These are phyloP conservation scores for Mormyrus hasselquistii DNA, from an alignment of 2,797 vertebrate genomes.

Conservation along the genomic window DNA sequence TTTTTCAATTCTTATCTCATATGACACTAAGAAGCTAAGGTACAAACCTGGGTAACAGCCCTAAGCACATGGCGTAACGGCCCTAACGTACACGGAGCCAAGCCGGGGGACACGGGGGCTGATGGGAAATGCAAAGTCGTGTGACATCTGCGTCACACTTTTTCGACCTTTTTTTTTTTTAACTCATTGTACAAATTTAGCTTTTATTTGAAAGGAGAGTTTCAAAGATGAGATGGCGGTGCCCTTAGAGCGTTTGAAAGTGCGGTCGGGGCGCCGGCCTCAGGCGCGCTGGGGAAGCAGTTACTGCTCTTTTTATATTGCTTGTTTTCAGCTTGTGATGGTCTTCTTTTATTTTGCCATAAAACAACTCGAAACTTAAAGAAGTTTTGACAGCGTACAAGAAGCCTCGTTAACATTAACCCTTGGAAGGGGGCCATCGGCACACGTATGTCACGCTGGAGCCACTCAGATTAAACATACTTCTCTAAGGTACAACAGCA, in stretches of 20 bases:
- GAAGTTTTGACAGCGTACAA: slow-evolving; percentile 29
- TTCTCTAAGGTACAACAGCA: not conserved
- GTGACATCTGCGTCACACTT: not conserved
- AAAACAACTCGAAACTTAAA: slow-evolving; percentile 23
- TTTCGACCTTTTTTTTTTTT: not conserved
- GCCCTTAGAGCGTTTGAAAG: slow-evolving; percentile 34
- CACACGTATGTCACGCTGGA: not conserved
- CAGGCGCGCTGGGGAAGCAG: slow-evolving; percentile 38
- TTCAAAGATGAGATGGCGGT: slow-evolving; percentile 35
- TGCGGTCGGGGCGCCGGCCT: slow-evolving; percentile 44
- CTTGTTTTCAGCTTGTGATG: slow-evolving; percentile 51
- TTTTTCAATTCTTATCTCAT: not conserved
- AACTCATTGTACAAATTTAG: not conserved
- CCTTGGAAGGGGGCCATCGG: slow-evolving; percentile 27
- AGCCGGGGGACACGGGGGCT: not conserved
- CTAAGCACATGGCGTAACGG: not conserved
- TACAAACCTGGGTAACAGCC: not conserved
- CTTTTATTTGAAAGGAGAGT: not conserved
- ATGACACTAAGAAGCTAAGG: not conserved
- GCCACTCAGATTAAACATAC: not conserved
- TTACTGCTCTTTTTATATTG: slow-evolving; percentile 42
- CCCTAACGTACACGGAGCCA: not conserved
- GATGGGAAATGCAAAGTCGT: not conserved
- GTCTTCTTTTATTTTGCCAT: slow-evolving; percentile 41
- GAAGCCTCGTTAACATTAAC: slow-evolving; percentile 35